phyloP scores from a whole-genome alignment of 2,888 invertebrate genomes.

The Conops quadrifasciatus region DNA sequence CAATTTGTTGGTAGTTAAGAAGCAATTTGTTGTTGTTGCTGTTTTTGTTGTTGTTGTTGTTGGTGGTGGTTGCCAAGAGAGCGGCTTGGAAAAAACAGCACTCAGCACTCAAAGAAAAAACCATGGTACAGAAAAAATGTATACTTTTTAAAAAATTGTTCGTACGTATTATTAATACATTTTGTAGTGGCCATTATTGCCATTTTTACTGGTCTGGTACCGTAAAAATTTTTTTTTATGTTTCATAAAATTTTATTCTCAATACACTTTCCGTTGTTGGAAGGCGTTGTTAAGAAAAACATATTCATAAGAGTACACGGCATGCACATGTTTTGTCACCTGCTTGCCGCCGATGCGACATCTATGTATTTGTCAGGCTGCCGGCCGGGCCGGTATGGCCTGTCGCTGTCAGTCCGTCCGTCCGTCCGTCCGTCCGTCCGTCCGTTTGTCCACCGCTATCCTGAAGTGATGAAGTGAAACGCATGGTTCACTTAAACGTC shows the following conservation, averaged over 20 bases:
- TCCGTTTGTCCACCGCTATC: not conserved
- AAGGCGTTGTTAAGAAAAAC: not conserved
- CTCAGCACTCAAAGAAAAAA: too few species aligned
- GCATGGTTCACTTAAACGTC: not conserved
- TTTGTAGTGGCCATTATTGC: too few species aligned
- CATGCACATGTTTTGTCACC: conserved; percentile 45
- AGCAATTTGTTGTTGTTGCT: not conserved
- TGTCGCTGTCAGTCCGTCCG: not conserved
- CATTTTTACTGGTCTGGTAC: not conserved
- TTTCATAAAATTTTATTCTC: too few species aligned
- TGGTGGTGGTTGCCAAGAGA: not conserved
- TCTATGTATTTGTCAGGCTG: too few species aligned
- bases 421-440: not conserved
- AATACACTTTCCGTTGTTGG: too few species aligned
- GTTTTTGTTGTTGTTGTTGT: not conserved
- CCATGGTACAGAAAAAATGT: too few species aligned
- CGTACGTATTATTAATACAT: too few species aligned
- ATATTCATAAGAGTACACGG: conserved; percentile 22
- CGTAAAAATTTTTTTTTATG: too few species aligned
- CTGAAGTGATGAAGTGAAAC: too few species aligned
- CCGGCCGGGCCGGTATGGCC: too few species aligned
- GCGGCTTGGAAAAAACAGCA: not conserved
- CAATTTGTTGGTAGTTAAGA: conserved; percentile 33
- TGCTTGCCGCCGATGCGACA: not conserved
- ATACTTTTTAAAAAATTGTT: too few species aligned